These are phyloP conservation scores for Beroe ovata DNA, from an alignment of 37 sponge, comb jelly and placozoan genomes.

Conservation along the genomic window DNA sequence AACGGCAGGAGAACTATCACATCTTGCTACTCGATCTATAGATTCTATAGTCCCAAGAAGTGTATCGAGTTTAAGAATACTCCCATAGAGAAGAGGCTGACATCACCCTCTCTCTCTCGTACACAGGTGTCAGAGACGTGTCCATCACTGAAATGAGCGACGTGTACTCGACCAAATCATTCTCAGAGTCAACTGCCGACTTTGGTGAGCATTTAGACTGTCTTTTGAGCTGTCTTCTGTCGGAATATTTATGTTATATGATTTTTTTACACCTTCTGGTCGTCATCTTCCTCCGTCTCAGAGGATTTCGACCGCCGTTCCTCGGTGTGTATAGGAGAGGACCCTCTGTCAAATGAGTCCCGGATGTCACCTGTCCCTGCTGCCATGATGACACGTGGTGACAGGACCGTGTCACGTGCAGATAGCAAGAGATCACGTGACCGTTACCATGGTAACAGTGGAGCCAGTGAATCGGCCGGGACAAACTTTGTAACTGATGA, in stretches of 20 bases:
- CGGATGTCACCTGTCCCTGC: not conserved
- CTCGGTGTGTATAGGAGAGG: not conserved
- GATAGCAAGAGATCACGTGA: not conserved
- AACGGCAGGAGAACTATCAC: too few species aligned
- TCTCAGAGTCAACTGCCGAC: slow-evolving; percentile 17
- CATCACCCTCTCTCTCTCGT: too few species aligned
- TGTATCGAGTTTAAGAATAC: too few species aligned
- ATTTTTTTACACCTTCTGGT: too few species aligned
- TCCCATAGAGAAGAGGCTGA: too few species aligned
- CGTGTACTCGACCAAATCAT: not conserved
- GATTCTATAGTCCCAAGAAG: too few species aligned
- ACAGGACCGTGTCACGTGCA: not conserved
- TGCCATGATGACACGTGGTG: not conserved
- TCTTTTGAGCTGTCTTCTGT: too few species aligned
- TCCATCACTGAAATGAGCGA: not conserved
- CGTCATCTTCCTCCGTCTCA: not conserved
- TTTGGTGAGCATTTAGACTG: not conserved
- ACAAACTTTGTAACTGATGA: slow-evolving; percentile 10
- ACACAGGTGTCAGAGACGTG: not conserved
- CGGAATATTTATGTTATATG: too few species aligned
- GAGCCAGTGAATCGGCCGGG: not conserved
- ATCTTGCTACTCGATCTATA: too few species aligned
- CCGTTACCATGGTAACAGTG: not conserved
- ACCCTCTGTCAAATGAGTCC: not conserved
- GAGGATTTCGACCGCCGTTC: slow-evolving; percentile 20